Base-by-base conservation (phyloP, 2,797 vertebrate species). In the Chaetophractus vellerosus region DNA sequence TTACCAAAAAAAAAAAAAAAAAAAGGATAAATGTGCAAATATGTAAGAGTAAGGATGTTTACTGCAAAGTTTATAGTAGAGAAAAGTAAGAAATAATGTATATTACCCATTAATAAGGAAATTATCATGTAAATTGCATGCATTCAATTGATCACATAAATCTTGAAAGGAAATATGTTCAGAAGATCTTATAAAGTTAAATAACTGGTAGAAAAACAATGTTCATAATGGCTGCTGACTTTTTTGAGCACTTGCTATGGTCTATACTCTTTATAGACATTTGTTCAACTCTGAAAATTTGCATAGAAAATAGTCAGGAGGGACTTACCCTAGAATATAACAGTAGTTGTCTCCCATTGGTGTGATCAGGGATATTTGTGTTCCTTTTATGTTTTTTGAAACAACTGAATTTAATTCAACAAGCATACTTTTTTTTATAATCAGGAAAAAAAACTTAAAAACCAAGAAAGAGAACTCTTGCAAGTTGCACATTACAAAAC, bases 121-220 rank as follows among this genome's bases (percentile, higher is more conserved):
- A 86, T 41, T 57, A 21, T 45, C 81, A n/a, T 28, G 0, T 48
- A 94, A 38, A 75, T 57, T 57, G 36, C 48, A 76, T 31, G 10
- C 52, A 86, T 76, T 86, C n/a, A 64, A 92, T 78, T 95, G 38
- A 55, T 86, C 36, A 64, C 33, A 36, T 63, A 69, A 55, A 82
- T 69, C 63, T 81, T 38, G 45, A 71, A 89, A 76, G 50, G 28
- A 92, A 52, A 61, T 31, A 1, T 90, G 78, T 76, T 82, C 76
- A 64, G 24, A 69, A 55, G 41, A 76, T 50, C 31, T 55, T 48
- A 72, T 36, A 81, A 84, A 88, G 7, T 19, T 52, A 72, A 50
- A 86, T 63, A 21, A 50, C 76, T 31, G n/a, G 28, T 48, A 64
- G 59, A 71, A 75, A 86, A 89, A 92, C 10, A 75, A 5, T 72